phyloP scores from a whole-genome alignment of 2,113 vertebrate species.

The Cygnus atratus region DNA sequence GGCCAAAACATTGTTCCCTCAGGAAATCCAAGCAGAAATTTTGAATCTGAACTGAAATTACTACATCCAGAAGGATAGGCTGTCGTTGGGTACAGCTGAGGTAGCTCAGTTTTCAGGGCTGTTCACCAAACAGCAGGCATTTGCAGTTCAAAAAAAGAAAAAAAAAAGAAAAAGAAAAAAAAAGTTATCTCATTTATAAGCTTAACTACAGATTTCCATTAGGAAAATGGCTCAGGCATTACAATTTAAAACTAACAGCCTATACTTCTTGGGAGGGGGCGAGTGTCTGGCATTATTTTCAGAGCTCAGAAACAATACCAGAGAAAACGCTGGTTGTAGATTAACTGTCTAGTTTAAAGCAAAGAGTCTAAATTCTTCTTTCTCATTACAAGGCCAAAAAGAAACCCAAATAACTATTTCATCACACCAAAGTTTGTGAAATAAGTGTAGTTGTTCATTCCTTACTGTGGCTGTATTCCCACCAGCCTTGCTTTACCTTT shows the following conservation, averaged over 20 bases:
- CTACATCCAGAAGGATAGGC: not conserved
- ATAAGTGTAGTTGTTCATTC: not conserved
- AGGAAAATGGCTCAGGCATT: not conserved
- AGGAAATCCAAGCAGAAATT: conserved; percentile 10
- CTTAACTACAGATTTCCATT: not conserved
- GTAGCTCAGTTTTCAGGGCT: not conserved
- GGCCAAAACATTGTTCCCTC: not conserved
- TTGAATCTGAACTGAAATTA: not conserved
- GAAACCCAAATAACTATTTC: not conserved
- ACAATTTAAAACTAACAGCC: not conserved
- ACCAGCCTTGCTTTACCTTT: not conserved
- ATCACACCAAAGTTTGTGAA: not conserved
- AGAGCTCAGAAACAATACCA: not conserved
- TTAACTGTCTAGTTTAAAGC: not conserved
- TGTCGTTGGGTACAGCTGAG: not conserved
- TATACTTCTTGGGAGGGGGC: not conserved
- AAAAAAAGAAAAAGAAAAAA: not conserved
- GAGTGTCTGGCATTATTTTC: not conserved
- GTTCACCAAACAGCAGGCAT: not conserved
- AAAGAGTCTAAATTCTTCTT: not conserved
- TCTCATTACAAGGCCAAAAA: not conserved
- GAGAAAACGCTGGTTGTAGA: not conserved
- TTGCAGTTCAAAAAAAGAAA: not conserved
- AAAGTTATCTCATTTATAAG: not conserved
- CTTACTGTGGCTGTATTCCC: not conserved